Percentiles rank a stretch among this genome's conserved stretches.
These are phyloP conservation scores for Phengaris alcon DNA, from an alignment of 2,888 invertebrate genomes.

Conservation along the genomic window DNA sequence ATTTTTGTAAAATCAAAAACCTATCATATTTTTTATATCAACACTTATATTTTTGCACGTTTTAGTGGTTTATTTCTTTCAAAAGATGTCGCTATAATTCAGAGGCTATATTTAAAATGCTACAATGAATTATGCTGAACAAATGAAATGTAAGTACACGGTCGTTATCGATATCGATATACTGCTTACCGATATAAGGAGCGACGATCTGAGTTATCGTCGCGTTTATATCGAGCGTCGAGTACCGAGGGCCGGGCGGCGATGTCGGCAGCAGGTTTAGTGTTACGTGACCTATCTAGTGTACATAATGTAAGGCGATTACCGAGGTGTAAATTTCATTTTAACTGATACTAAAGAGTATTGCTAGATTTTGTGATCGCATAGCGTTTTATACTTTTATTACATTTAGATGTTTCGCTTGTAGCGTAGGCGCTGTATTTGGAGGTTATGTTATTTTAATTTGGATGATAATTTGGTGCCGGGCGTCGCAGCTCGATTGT, in stretches of 20 bases:
- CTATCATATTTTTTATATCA: background rate
- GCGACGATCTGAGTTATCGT: background rate
- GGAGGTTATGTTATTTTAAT: slow-evolving; percentile 35
- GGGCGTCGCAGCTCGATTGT: background rate
- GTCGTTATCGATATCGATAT: slow-evolving; percentile 13
- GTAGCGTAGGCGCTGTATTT: slow-evolving; percentile 47
- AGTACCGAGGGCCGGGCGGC: slow-evolving; percentile 32
- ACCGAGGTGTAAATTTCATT: slow-evolving; percentile 73
- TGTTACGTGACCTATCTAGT: slow-evolving; percentile 71
- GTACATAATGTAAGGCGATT: slow-evolving; percentile 70
- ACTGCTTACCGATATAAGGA: background rate
- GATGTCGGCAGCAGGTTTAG: slow-evolving; percentile 45
- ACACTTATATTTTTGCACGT: background rate
- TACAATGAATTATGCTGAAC: background rate
- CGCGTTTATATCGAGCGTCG: slow-evolving; percentile 18
- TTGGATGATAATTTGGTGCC: slow-evolving; percentile 35
- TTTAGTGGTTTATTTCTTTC: background rate
- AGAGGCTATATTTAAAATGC: slow-evolving; percentile 10
- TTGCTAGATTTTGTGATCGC: slow-evolving; percentile 73
- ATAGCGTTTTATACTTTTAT: slow-evolving; percentile 71
- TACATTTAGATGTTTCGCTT: slow-evolving; percentile 53
- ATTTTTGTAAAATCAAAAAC: background rate
- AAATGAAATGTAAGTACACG: background rate
- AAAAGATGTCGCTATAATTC: background rate
- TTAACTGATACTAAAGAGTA: slow-evolving; percentile 59